A percentile compares a stretch with the other conserved stretches of the same genome.
Evolutionary conservation across 2,888 invertebrate species (phyloP).

Genomic region (Fragum fragum): DNA sequence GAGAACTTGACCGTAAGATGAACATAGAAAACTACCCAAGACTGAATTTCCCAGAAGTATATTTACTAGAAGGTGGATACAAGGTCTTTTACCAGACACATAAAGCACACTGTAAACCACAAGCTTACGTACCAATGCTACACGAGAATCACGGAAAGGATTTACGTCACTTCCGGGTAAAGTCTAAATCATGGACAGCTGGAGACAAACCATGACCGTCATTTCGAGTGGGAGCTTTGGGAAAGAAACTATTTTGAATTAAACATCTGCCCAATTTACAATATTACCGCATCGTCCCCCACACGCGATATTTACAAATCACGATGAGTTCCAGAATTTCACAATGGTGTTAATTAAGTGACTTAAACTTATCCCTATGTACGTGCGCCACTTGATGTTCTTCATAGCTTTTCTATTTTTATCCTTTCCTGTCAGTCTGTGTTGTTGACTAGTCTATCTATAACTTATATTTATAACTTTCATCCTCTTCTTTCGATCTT

Average conservation of each 20-base stretch:
- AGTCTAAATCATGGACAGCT: conserved; percentile 90
- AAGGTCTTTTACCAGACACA: conserved; percentile 91
- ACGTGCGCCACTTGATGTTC: too few species aligned
- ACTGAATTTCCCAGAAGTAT: conserved; percentile 96
- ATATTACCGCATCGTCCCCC: too few species aligned
- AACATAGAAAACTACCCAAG: conserved; percentile 94
- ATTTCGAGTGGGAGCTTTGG: neutral
- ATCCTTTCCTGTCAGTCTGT: too few species aligned
- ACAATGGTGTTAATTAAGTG: too few species aligned
- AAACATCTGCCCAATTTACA: too few species aligned
- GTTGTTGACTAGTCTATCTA: too few species aligned
- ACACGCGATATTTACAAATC: too few species aligned
- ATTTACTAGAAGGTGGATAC: conserved; percentile 96
- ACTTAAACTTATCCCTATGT: too few species aligned
- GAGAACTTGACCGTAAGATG: conserved; percentile 93
- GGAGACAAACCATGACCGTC: conserved; percentile 52
- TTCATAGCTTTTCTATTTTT: too few species aligned
- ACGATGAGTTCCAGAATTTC: too few species aligned
- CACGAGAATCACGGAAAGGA: conserved; percentile 92
- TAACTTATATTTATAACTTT: too few species aligned
- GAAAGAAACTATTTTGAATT: conserved; percentile 19
- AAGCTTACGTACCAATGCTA: conserved; percentile 94
- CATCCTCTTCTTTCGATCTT: too few species aligned
- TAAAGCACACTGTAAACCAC: conserved; percentile 91
- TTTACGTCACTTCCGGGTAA: conserved; percentile 91